Conservation (phyloP, 1,140 invertebrate genomes). For the Drosophila nigrodunni region DNA sequence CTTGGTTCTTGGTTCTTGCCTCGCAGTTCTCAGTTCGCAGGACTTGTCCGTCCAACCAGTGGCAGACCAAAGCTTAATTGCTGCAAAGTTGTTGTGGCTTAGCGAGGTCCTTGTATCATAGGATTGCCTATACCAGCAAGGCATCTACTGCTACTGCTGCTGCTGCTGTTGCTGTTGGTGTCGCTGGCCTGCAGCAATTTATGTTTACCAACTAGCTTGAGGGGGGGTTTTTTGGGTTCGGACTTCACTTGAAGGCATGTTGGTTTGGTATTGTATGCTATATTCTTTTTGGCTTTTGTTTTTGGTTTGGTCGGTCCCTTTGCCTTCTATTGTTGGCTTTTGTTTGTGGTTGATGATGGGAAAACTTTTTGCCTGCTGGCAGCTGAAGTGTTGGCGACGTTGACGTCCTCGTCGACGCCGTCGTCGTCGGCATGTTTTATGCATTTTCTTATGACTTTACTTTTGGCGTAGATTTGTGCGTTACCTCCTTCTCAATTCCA, state of each 20-base stretch:
- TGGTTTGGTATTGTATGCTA: slow-evolving; percentile 27
- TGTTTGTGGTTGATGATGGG: slow-evolving; percentile 83
- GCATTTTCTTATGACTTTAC: slow-evolving; percentile 82
- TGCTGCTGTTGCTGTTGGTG: slow-evolving; percentile 15
- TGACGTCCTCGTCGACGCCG: slow-evolving; percentile 52
- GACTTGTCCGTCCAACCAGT: slow-evolving; percentile 39
- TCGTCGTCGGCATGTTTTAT: slow-evolving; percentile 71
- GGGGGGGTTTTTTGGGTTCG: slow-evolving; percentile 51
- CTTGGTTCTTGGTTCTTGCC: slow-evolving; percentile 11
- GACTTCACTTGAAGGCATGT: slow-evolving; percentile 56
- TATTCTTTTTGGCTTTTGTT: slow-evolving; percentile 37
- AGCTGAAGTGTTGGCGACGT: slow-evolving; percentile 80
- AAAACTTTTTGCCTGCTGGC: slow-evolving; percentile 81
- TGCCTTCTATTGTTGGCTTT: slow-evolving; percentile 69
- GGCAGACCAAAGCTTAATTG: slow-evolving; percentile 77
- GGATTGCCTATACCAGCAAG: slow-evolving; percentile 43
- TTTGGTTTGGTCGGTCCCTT: slow-evolving; percentile 18
- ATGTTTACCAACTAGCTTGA: slow-evolving; percentile 63
- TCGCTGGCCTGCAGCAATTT: slow-evolving; percentile 73
- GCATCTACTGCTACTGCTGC: slow-evolving; percentile 13
- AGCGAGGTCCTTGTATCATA: slow-evolving; percentile 64
- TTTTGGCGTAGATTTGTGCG: slow-evolving; percentile 67
- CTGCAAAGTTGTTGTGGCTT: slow-evolving; percentile 82
- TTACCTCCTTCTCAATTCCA: background rate
- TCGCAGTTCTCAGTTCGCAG: slow-evolving; percentile 1